Evolutionary conservation across 1,140 invertebrate species (phyloP).

Genomic region (Drosophila nigromelanica): DNA sequence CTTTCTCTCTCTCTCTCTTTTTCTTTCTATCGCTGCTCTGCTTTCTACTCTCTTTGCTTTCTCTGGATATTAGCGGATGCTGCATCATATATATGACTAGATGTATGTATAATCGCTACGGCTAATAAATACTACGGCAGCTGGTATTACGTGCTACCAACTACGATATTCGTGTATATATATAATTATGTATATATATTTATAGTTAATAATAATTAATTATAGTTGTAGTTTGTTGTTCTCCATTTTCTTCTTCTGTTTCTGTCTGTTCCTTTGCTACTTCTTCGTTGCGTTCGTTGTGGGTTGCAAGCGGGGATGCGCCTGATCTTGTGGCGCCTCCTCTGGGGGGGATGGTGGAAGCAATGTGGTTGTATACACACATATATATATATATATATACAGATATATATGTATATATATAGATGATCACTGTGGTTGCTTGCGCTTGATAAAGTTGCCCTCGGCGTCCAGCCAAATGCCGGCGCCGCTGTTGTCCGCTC

Average conservation of each 20-base stretch:
- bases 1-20: neutral
- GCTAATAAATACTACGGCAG: slow-evolving; percentile 37
- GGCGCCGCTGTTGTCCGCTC: slow-evolving; percentile 40
- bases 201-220: slow-evolving; percentile 35
- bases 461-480: slow-evolving; percentile 79
- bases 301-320: slow-evolving; percentile 10
- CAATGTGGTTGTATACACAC: slow-evolving; percentile 21
- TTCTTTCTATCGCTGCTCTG: no score
- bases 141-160: slow-evolving; percentile 46
- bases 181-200: slow-evolving; percentile 14
- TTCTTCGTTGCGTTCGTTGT: slow-evolving; percentile 47
- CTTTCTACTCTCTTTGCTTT: slow-evolving; percentile 7
- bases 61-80: slow-evolving; percentile 39
- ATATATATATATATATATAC: neutral
- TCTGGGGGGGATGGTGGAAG: slow-evolving; percentile 65
- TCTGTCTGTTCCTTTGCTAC: slow-evolving; percentile 50
- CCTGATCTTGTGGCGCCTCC: no score
- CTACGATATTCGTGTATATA: slow-evolving; percentile 43
- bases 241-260: slow-evolving; percentile 29
- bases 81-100: slow-evolving; percentile 59
- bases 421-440: slow-evolving; percentile 33
- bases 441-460: slow-evolving; percentile 81
- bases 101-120: slow-evolving; percentile 68
- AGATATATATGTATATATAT: neutral
- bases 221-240: slow-evolving; percentile 52